Percentiles rank a stretch among this genome's conserved stretches.
phyloP scores from a whole-genome alignment of 2,113 vertebrate species.

The Coryphaenoides rupestris region DNA sequence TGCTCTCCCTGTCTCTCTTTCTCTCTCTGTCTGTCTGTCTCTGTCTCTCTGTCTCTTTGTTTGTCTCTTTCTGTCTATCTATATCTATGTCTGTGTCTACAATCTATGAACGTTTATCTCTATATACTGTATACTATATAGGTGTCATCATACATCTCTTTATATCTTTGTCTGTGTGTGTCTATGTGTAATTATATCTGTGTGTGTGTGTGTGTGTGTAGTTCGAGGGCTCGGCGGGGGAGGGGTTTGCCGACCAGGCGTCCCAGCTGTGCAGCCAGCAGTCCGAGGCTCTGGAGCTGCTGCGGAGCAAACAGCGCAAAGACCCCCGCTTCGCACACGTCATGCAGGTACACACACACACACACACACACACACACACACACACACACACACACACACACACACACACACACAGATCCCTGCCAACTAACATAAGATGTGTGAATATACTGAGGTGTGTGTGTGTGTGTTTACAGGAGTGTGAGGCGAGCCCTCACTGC shows the following conservation, averaged over 20 bases:
- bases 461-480: slow-evolving; percentile 58
- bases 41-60: background rate
- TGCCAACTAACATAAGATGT: background rate
- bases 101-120: too few relatives aligned
- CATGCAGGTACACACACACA: slow-evolving; percentile 58
- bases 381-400: background rate
- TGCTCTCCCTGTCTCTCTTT: too few relatives aligned
- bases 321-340: slow-evolving; percentile 84
- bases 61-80: rapidly evolving
- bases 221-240: slow-evolving; percentile 84
- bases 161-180: background rate
- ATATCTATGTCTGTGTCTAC: slow-evolving; percentile 6
- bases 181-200: slow-evolving; percentile 20
- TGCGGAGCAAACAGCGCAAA: slow-evolving; percentile 90
- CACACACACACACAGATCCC: background rate
- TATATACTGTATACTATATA: too few relatives aligned
- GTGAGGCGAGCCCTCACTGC: slow-evolving; percentile 85
- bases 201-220: slow-evolving; percentile 49
- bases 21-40: too few relatives aligned
- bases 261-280: slow-evolving; percentile 87
- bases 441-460: background rate
- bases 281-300: slow-evolving; percentile 85
- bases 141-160: too few relatives aligned
- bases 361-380: slow-evolving; percentile 4
- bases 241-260: slow-evolving; percentile 84